Percentiles rank a stretch among this genome's conserved stretches.
Conservation (phyloP, 2,113 vertebrate genomes). For the Hylia prasina region DNA sequence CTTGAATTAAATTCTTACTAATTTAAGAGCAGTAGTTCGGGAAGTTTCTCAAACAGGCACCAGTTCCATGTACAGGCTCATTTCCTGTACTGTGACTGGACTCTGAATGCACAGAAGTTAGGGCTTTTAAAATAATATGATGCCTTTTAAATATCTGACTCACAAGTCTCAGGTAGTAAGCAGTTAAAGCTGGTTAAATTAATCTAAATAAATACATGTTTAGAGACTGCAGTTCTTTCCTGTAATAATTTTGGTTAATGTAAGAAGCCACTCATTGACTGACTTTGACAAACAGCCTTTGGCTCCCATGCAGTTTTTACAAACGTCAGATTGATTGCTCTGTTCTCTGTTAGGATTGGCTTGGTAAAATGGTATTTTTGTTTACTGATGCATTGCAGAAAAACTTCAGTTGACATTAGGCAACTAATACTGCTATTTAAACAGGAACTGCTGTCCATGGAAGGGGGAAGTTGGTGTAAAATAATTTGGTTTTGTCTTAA, state of each 20-base stretch:
- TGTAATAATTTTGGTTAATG: background rate
- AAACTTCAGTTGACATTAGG: background rate
- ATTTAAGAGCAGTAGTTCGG: background rate
- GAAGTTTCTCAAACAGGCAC: background rate
- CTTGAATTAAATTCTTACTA: background rate
- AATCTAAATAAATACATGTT: background rate
- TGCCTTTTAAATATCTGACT: background rate
- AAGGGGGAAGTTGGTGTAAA: background rate
- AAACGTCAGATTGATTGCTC: background rate
- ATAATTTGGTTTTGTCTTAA: background rate
- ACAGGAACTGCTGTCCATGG: background rate
- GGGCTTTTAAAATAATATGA: background rate
- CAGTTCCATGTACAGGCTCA: background rate
- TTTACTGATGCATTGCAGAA: background rate
- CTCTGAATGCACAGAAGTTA: background rate
- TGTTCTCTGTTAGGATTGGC: background rate
- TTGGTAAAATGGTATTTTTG: background rate
- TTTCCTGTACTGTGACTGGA: background rate
- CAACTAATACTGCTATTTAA: background rate
- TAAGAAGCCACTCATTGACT: background rate
- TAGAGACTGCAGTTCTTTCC: background rate
- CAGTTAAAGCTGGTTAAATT: background rate
- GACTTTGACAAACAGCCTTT: background rate
- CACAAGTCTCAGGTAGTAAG: background rate
- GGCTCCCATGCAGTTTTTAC: background rate